phyloP scores from a whole-genome alignment of 2,888 invertebrate species.

The Ganaspis brasiliensis region DNA sequence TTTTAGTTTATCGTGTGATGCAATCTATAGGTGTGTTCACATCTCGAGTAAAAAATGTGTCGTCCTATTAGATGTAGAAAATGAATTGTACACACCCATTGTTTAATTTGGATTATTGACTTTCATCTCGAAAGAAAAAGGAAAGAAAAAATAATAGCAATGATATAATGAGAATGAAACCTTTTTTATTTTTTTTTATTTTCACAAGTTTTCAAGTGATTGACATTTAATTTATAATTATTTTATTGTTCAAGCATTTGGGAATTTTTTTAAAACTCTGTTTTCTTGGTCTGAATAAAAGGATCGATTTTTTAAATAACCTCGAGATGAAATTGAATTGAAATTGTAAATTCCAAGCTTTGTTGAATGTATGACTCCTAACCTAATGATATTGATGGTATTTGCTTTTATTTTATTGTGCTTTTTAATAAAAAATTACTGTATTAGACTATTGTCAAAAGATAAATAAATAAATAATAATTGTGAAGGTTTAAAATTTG shows the following conservation, averaged over 20 bases:
- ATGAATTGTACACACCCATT: conserved; percentile 25
- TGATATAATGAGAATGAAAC: background rate
- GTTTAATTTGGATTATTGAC: conserved; percentile 18
- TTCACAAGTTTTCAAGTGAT: background rate
- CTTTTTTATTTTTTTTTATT: background rate
- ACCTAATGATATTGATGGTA: too few relatives aligned
- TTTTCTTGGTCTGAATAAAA: background rate
- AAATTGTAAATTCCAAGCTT: too few relatives aligned
- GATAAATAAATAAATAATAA: too few relatives aligned
- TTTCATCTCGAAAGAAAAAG: background rate
- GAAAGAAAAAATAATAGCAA: background rate
- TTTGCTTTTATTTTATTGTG: too few relatives aligned
- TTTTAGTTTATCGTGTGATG: conserved; percentile 18
- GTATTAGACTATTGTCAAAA: too few relatives aligned
- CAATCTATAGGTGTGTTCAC: conserved; percentile 15
- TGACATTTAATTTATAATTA: background rate
- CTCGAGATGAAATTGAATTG: too few relatives aligned
- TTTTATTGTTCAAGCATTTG: background rate
- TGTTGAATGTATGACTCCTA: too few relatives aligned
- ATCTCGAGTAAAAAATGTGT: background rate
- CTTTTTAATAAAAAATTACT: too few relatives aligned
- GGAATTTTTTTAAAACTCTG: too few relatives aligned
- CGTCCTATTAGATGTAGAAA: conserved; percentile 9
- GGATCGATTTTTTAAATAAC: too few relatives aligned
- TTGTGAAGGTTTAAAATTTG: too few relatives aligned